These are phyloP conservation scores for Thyatira batis DNA, from an alignment of 2,888 invertebrate genomes.

Conservation along the genomic window DNA sequence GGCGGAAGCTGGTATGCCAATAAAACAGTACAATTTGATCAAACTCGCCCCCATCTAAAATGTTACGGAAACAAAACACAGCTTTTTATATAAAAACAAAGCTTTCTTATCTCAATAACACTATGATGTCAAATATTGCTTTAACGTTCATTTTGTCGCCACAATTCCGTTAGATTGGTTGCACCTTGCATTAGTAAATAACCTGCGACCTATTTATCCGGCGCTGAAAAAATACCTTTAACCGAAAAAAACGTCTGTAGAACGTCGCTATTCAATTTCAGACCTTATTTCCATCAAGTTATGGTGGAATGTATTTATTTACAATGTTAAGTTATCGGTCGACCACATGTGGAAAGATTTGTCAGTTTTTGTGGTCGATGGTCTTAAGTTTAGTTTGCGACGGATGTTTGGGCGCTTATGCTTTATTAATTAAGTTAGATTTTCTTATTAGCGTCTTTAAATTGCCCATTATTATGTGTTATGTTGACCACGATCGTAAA, in stretches of 20 bases:
- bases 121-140: slow-evolving; percentile 58
- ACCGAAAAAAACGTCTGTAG: slow-evolving; percentile 25
- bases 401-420: slow-evolving; percentile 73
- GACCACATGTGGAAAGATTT: slow-evolving; percentile 62
- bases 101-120: slow-evolving; percentile 62
- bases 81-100: slow-evolving; percentile 59
- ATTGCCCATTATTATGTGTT: slow-evolving; percentile 37
- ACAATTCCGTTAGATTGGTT: slow-evolving; percentile 68
- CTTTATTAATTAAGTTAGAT: slow-evolving; percentile 70
- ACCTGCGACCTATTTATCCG: slow-evolving; percentile 80
- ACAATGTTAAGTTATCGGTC: slow-evolving; percentile 21
- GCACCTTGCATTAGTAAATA: slow-evolving; percentile 80
- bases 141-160: slow-evolving; percentile 71
- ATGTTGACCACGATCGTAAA: slow-evolving; percentile 26
- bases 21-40: not conserved
- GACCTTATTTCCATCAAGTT: slow-evolving; percentile 9
- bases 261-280: slow-evolving; percentile 12
- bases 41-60: not conserved
- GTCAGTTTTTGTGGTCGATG: slow-evolving; percentile 62
- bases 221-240: slow-evolving; percentile 56
- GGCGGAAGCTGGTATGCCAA: no score
- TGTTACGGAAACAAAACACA: slow-evolving; percentile 35
- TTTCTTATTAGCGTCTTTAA: slow-evolving; percentile 58
- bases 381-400: slow-evolving; percentile 57
- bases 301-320: slow-evolving; percentile 10